A percentile compares a stretch with the other conserved stretches of the same genome.
Evolutionary conservation across 2,113 vertebrate genomes (phyloP).

Genomic region (Channa maculata): DNA sequence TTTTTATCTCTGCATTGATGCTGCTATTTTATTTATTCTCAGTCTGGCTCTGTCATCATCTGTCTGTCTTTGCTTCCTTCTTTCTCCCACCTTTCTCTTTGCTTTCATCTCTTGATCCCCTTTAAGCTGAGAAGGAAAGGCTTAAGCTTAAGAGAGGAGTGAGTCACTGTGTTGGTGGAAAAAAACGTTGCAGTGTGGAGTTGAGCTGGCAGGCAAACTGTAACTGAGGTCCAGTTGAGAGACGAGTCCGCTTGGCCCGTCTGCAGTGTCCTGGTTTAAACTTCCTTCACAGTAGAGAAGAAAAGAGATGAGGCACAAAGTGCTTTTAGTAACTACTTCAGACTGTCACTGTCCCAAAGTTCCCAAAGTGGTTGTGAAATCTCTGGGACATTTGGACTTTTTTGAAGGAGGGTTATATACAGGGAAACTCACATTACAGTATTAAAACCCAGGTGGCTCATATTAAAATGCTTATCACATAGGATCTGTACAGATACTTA

Average conservation of each 20-base stretch:
- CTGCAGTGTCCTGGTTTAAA: slow-evolving; percentile 37
- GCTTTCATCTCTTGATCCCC: slow-evolving; percentile 29
- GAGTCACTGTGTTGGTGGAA: background rate
- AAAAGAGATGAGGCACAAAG: background rate
- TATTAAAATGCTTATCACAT: too few species aligned
- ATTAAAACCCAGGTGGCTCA: too few species aligned
- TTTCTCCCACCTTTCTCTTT: background rate
- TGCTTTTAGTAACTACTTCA: background rate
- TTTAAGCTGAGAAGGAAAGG: slow-evolving; percentile 18
- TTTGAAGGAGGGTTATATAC: background rate
- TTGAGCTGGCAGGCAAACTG: slow-evolving; percentile 1
- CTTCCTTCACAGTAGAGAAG: background rate
- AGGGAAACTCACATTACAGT: background rate
- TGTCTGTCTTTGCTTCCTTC: background rate
- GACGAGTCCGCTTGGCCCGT: background rate
- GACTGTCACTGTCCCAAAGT: background rate
- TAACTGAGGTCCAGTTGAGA: slow-evolving; percentile 19
- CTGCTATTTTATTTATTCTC: background rate
- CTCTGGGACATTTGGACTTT: background rate
- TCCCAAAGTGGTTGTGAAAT: too few species aligned
- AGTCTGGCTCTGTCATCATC: background rate
- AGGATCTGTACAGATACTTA: too few species aligned
- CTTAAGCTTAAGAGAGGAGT: background rate
- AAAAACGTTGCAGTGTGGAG: background rate
- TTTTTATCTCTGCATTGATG: background rate